Evolutionary conservation across 2,888 invertebrate genomes (phyloP), one percentile per base, ranked within the genome.

Genomic region (Agrypnus murinus): DNA sequence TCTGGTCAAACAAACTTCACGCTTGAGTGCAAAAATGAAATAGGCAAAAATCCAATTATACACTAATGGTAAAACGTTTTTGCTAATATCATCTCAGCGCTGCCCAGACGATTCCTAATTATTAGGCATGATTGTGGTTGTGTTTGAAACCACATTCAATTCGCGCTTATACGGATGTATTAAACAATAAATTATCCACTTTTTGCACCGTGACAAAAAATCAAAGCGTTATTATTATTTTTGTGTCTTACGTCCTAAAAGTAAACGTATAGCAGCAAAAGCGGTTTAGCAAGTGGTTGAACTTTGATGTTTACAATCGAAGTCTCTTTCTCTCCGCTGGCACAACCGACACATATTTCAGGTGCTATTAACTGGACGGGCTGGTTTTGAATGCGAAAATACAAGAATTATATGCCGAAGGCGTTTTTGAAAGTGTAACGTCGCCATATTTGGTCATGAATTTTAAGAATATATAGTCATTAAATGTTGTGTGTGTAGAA

Each of bases 351-450:
- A 75, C 69, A 73, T 74, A 74, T 75, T 75, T 74, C 65, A 65
- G 57, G 65, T 74, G 67, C 71, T 63, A 69, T 69, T 69, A 76
- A 75, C 74, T 71, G 73, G 73, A 71, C 63, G 36, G 53, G 73
- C 75, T 72, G 75, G 76, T 77, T 77, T 57, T 66, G 65, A 68
- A 71, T 67, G 70, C 74, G 67, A 66, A 72, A 69, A 65, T 65
- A 59, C 69, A 45, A 67, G 63, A 72, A 57, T 62, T 60, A 36
- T 48, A 59, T 58, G 71, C 75, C 66, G 19, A 38, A 48, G 74
- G 76, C 69, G 63, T 46, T 71, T 75, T 75, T 69, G 75, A 75
- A 75, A 77, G 75, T 77, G 76, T 75, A 77, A 77, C 75, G 70
- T 72, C 65, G 60, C 74, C 75, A 71, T 73, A 75, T 74, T 72